Evolutionary conservation across 1,140 invertebrate species (phyloP), one percentile per base, ranked within the genome.

Genomic region (Apis cerana): DNA sequence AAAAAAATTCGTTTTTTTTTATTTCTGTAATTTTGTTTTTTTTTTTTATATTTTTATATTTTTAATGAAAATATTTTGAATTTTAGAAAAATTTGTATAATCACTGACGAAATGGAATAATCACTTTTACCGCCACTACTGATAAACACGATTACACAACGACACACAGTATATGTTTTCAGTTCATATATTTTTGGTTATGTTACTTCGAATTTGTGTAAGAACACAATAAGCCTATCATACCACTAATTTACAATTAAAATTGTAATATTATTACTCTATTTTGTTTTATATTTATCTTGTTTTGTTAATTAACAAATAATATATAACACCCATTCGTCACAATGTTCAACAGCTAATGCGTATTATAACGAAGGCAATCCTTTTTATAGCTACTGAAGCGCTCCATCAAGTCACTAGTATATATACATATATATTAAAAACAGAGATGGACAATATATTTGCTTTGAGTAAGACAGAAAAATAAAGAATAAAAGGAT

Each of bases 301-400:
- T 85, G n/a, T 17, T 50, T 61, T 52, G 15, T 68, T 17, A 19
- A 27, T 27, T 8, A 33, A 15, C 8, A 43, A 61, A 69, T 9
- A 61, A 62, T 2, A 43, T 15, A 4, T 5, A 52, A 61, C 33
- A 17, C 33, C 27, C 7, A 13, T 10, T 27, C 61, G 61, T 11
- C 9, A 19, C 9, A 54, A 59, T 64, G 56, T 56, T 50, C 61
- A 68, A 79, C 79, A 58, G 58, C 52, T 83, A 75, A 83, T 84
- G 82, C 84, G 74, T 61, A 43, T 70, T 58, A 23, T 64, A n/a
- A 23, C 64, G 43, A 12, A n/a, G 43, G 61, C 80, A 13, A 59
- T 19, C 48, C 43, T 76, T 83, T 88, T 85, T 88, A 88, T 88
- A 81, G 61, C 58, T 71, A 75, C 65, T 62, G 65, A 27, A 59